Conservation (phyloP, 2,888 invertebrate genomes). For the Drosophila borealis region DNA sequence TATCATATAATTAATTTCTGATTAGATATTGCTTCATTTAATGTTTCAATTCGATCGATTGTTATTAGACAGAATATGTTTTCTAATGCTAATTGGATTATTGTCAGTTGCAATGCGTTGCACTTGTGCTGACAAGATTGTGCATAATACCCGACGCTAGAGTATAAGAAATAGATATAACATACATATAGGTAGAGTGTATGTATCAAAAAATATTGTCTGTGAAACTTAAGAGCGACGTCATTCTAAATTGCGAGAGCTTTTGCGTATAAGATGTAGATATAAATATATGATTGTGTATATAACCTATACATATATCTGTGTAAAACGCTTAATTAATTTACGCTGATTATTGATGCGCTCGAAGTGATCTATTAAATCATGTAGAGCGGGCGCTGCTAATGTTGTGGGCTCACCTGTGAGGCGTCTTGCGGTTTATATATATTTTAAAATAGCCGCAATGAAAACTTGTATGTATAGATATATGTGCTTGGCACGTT, state of each 20-base stretch:
- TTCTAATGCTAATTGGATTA: too few relatives aligned
- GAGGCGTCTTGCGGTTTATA: slow-evolving; percentile 27
- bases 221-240: slow-evolving; percentile 51
- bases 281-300: slow-evolving; percentile 3
- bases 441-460: slow-evolving; percentile 48
- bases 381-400: slow-evolving; percentile 21
- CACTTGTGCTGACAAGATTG: neutral
- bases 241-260: slow-evolving; percentile 33
- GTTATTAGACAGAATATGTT: too few relatives aligned
- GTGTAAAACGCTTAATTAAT: slow-evolving; percentile 66
- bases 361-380: slow-evolving; percentile 67
- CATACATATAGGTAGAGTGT: slow-evolving; percentile 6
- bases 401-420: slow-evolving; percentile 45
- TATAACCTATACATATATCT: neutral
- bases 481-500: slow-evolving; percentile 59
- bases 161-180: slow-evolving; percentile 13
- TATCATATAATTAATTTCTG: too few relatives aligned
- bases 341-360: slow-evolving; percentile 60
- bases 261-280: neutral
- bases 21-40: too few relatives aligned
- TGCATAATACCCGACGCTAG: slow-evolving; percentile 1
- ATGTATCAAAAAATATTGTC: slow-evolving; percentile 31
- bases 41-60: too few relatives aligned
- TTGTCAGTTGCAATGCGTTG: neutral
- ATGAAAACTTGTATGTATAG: slow-evolving; percentile 30